Percentiles rank a stretch among this genome's conserved stretches.
These are phyloP conservation scores for Tinamus guttatus DNA, from an alignment of 2,113 vertebrate genomes.

Conservation along the genomic window DNA sequence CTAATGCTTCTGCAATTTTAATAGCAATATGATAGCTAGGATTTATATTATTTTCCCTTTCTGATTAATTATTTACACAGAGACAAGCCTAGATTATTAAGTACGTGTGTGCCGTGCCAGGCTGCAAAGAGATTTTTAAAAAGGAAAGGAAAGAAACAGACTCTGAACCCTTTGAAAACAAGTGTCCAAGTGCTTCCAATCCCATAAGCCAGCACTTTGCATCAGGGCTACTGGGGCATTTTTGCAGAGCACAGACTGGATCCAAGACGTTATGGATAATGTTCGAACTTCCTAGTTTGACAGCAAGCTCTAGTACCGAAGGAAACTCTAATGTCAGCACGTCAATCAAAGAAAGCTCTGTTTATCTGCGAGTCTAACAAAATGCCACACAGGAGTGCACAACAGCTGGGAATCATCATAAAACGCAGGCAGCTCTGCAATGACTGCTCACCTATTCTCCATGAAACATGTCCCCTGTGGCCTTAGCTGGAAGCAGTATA, in stretches of 20 bases:
- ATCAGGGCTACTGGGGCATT: neutral
- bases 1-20: slow-evolving; percentile 80
- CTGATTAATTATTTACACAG: slow-evolving; percentile 88
- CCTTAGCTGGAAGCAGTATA: neutral
- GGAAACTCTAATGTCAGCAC: neutral
- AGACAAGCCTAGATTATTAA: slow-evolving; percentile 77
- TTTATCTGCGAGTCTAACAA: neutral
- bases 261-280: neutral
- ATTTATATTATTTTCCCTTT: slow-evolving; percentile 85
- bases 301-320: neutral
- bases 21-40: slow-evolving; percentile 78
- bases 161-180: slow-evolving; percentile 1
- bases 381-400: neutral
- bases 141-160: slow-evolving; percentile 53
- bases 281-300: neutral
- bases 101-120: slow-evolving; percentile 55
- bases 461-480: rapidly evolving
- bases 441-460: neutral
- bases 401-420: neutral
- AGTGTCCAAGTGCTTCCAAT: neutral
- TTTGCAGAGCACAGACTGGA: neutral
- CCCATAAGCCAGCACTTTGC: neutral
- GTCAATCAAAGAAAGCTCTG: neutral
- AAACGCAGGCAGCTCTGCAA: neutral
- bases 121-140: slow-evolving; percentile 48